Base-by-base conservation (phyloP, 2,797 vertebrate genomes). In the Astyanax mexicanus region DNA sequence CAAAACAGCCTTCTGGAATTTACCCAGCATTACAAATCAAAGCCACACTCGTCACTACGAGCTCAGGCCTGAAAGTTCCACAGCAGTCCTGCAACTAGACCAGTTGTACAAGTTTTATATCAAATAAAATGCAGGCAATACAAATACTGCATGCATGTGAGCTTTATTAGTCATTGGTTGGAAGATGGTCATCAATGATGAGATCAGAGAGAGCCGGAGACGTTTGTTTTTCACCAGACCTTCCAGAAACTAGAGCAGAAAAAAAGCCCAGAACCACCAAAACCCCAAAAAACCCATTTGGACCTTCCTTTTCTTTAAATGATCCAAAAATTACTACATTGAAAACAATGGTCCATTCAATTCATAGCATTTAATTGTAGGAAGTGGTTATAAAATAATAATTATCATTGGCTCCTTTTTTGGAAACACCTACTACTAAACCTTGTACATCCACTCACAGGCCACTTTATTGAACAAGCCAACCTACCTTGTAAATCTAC, bases 121-220 rank as follows among this genome's bases (percentile, higher is more conserved):
- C 81, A 66, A 81, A 78, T 47, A 83, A 81, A 5, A 77, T 75
- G 37, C 55, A 49, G 37, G 21, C 68, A 64, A 38, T 70, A 61
- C 35, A 60, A 71, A 57, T 62, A 52, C 71, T 47, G 21, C 58
- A 25, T 77, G 74, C 84, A 84, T 82, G 81, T 84, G 84, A 72
- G 52, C 21, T 12, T 84, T n/a, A 32, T 89, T 86, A 86, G 80
- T 84, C 52, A 65, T 21, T 72, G 84, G 69, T 84, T 89, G 77
- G 83, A 80, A 10, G 29, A 74, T 79, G 81, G 93, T 91, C 86
- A 77, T 86, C 55, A 7, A n/a, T 23, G 77, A 55, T 90, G 86
- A 88, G 72, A 69, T 88, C 89, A 87, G 72, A 58, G 49, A 19
- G 45, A 47, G 54, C 55, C 64, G 5, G 0, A 70, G 64, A 74